phyloP scores from a whole-genome alignment of 2,888 invertebrate genomes.

The Drosophila austrosaltans region DNA sequence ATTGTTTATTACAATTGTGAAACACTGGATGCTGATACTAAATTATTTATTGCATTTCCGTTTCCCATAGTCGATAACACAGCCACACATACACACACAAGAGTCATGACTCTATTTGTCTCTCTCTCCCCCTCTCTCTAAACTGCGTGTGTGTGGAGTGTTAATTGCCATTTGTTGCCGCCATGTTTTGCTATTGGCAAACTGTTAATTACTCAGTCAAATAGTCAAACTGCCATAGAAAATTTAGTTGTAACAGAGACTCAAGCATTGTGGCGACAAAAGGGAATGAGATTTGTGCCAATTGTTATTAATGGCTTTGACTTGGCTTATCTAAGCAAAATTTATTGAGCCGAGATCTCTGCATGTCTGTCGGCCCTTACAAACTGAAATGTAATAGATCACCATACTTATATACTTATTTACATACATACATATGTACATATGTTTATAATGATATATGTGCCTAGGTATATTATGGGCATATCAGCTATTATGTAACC shows the following conservation, averaged over 20 bases:
- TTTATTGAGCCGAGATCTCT: slow-evolving; percentile 22
- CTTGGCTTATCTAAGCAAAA: slow-evolving; percentile 31
- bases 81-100: background rate
- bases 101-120: slow-evolving; percentile 23
- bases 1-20: slow-evolving; percentile 46
- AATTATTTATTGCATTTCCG: slow-evolving; percentile 74
- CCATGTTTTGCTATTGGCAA: slow-evolving; percentile 62
- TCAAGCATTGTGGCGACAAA: slow-evolving; percentile 2
- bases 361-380: too few relatives aligned
- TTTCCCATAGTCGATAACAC: slow-evolving; percentile 61
- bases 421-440: too few relatives aligned
- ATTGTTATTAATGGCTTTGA: slow-evolving; percentile 38
- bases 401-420: too few relatives aligned
- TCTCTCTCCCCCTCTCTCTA: background rate
- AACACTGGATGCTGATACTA: slow-evolving; percentile 38
- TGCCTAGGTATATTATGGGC: too few relatives aligned
- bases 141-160: slow-evolving; percentile 45
- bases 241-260: slow-evolving; percentile 47
- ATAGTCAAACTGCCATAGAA: slow-evolving; percentile 45
- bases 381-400: too few relatives aligned
- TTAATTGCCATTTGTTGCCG: slow-evolving; percentile 67
- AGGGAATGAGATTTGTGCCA: slow-evolving; percentile 13
- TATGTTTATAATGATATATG: too few relatives aligned
- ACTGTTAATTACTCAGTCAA: slow-evolving; percentile 68
- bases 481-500: background rate